Evolutionary conservation across 2,797 vertebrate species (phyloP).

Genomic region (Myotis planiceps): DNA sequence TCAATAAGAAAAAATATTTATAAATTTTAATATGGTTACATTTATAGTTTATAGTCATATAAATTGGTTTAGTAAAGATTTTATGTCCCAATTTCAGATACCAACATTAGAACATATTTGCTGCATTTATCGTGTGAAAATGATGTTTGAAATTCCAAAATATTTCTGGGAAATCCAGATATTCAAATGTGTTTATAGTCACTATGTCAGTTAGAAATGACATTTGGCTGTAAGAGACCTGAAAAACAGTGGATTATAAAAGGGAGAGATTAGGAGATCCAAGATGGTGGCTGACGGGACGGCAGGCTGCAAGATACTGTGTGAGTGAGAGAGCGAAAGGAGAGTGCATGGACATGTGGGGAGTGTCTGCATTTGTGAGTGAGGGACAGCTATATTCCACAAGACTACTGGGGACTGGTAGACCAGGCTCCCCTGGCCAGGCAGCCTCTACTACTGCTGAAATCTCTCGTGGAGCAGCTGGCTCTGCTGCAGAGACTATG

Average conservation of each 20-base stretch:
- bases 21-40: neutral
- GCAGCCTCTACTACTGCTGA: too few species aligned
- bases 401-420: too few species aligned
- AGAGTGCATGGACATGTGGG: too few species aligned
- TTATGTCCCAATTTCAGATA: neutral
- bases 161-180: neutral
- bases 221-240: neutral
- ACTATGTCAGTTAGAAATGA: neutral
- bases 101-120: neutral
- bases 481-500: too few species aligned
- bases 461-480: too few species aligned
- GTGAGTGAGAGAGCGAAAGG: too few species aligned
- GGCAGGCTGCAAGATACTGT: too few species aligned
- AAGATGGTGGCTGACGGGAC: too few species aligned
- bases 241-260: neutral
- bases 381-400: too few species aligned
- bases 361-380: too few species aligned
- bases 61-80: neutral
- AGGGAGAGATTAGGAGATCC: too few species aligned
- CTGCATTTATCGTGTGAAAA: slow-evolving; percentile 18
- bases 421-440: too few species aligned
- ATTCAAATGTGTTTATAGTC: neutral
- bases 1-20: neutral
- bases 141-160: neutral
- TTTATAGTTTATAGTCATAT: neutral